Conservation (phyloP, 2,797 vertebrate species). For the Peromyscus aztecus region DNA sequence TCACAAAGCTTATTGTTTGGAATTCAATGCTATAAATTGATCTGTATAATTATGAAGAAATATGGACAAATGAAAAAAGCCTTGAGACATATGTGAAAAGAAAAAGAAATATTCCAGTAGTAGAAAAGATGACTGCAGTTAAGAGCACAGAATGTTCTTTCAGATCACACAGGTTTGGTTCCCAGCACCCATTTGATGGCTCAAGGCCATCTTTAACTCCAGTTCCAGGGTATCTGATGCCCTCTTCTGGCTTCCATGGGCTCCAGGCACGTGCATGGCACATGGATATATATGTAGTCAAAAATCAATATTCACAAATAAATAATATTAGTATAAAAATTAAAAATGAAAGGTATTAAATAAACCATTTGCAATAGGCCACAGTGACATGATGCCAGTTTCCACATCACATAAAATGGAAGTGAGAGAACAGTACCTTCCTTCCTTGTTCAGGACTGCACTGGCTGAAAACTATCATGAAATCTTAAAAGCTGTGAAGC, state of each 20-base stretch:
- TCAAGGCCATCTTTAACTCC: not conserved
- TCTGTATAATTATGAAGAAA: not conserved
- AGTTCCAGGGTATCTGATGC: not conserved
- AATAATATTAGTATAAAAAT: no score
- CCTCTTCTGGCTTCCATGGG: not conserved
- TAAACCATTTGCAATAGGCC: not conserved
- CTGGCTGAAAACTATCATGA: not conserved
- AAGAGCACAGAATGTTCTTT: not conserved
- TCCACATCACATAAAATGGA: not conserved
- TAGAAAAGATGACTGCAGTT: not conserved
- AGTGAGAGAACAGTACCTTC: not conserved
- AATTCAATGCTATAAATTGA: not conserved
- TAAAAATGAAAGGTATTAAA: not conserved
- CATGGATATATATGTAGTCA: not conserved
- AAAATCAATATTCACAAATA: not conserved
- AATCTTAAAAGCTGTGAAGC: accelerated
- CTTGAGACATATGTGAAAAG: no score
- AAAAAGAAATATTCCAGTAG: not conserved
- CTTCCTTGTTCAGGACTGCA: not conserved
- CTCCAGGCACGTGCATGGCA: not conserved
- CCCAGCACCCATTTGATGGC: not conserved
- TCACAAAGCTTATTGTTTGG: not conserved
- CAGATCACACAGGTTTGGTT: not conserved
- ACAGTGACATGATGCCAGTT: no score
- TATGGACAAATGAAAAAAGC: not conserved